Evolutionary conservation across 92 coral and sea anemone genomes (phyloP), one percentile per base, ranked within the genome.

Genomic region (Isaurus tuberculatus): DNA sequence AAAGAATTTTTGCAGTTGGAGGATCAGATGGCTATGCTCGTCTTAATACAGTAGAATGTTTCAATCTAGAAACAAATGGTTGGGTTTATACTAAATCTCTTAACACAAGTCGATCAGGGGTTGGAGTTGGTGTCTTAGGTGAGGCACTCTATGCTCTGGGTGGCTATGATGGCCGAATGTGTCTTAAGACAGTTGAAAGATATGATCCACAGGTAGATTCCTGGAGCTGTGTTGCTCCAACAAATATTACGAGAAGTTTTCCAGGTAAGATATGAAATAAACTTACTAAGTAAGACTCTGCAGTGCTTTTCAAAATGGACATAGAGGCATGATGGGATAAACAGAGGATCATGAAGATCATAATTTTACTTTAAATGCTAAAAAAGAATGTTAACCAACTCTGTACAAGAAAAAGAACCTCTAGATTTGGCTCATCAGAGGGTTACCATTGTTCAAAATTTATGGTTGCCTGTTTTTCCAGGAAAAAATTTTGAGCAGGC

Each of bases 141-240:
- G 97, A 97, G 66, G 93, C 99, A 16, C 81, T 97, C 84, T 97
- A 97, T 89, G 99, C 99, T 11, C 87, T 97, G 63, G 99, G 99
- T 48, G 99, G 99, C 0, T 97, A 97, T 86, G 99, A 97, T 89
- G 99, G 99, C 16, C 87, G 98, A 81, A 87, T 98, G 27, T 97
- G 99, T 73, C 92, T 97, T 31, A 97, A 97, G 87, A 97, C 99
- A 60, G 99, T 97, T 66, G 99, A 97, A 73, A 84, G 99, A 67
- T 97, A 92, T 83, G 99, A 97, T 61, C 99, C 99, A 20, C 94
- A 94, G 26, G 99, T 97, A n/a, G 99, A 97, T 73, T 81, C 90
- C 3, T 97, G 99, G 99, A 97, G 98, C 61, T 80, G 94, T 83
- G 99, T 97, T 34, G 95, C 99, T 15, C 92, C 99, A 36, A 92